A percentile compares a stretch with the other conserved stretches of the same genome.
phyloP scores from a whole-genome alignment of 2,113 vertebrate species.

The Mormoops blainvillei region DNA sequence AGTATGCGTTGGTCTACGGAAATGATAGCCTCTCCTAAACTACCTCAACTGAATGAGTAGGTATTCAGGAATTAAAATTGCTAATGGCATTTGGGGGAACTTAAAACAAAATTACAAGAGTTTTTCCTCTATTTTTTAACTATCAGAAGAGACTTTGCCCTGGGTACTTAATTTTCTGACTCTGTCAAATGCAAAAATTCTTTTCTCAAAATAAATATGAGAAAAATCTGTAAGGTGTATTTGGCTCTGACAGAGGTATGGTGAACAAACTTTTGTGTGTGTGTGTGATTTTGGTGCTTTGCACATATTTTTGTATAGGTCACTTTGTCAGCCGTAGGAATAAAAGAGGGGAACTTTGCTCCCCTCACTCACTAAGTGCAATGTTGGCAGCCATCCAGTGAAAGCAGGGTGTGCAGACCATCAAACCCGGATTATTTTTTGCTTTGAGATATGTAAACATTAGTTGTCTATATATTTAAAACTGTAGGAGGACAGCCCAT shows the following conservation, averaged over 20 bases:
- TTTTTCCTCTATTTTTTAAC: conserved; percentile 25
- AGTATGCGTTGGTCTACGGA: background rate
- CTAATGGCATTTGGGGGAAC: background rate
- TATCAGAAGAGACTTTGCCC: conserved; percentile 27
- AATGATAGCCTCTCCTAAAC: background rate
- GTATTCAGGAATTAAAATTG: background rate
- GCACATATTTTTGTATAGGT: conserved; percentile 35
- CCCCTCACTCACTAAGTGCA: background rate
- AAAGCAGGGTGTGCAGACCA: background rate
- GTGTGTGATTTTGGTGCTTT: conserved; percentile 29
- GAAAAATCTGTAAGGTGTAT: conserved; percentile 62
- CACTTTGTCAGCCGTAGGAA: conserved; percentile 28
- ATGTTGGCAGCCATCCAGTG: conserved; percentile 5
- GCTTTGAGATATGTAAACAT: background rate
- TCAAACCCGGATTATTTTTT: background rate
- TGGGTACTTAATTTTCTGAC: conserved; percentile 70
- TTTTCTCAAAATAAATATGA: conserved; percentile 69
- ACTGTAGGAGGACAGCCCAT: background rate
- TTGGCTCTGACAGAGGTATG: conserved; percentile 59
- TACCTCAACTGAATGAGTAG: background rate
- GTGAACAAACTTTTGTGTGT: background rate
- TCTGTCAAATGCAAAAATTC: conserved; percentile 71
- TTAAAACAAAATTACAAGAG: conserved; percentile 47
- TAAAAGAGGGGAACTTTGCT: background rate
- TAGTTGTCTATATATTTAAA: background rate